Evolutionary conservation across 2,888 invertebrate species (phyloP), one percentile per base, ranked within the genome.

Genomic region (Cheilosia grossa): DNA sequence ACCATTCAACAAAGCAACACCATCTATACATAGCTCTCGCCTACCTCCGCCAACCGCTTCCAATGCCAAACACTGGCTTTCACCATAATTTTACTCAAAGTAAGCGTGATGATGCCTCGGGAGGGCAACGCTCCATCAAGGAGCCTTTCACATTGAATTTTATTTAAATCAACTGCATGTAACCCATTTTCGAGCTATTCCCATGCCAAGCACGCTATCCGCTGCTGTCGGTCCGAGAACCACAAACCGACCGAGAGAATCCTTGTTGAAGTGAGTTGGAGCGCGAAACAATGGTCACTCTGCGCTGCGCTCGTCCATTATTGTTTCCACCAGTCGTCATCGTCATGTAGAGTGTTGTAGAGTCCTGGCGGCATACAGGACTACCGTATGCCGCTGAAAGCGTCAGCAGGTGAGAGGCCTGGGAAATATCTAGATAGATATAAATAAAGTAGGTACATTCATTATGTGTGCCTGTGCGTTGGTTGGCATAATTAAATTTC

Each of bases 241-340:
- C 33, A 42, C 30, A 51, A 33, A 17, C 54, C 67, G 30, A 59
- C 72, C 72, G 40, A 30, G 59, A 53, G 74, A 58, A 83, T 79
- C 59, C 74, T 83, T 83, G 79, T 79, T 79, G 74, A 83, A 83
- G 70, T 83, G 79, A 83, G 79, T 69, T 80, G 58, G 69, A 78
- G 69, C 66, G 75, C 66, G 59, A 53, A 83, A 83, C 83, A 83
- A 83, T 83, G 83, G 83, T 80, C 80, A 79, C 59, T 79, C 74
- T 17, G 47, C 6, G 4, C 24, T 42, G 82, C 47, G 53, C 63
- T 59, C 83, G 74, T 83, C 49, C 74, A 54, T 83, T 70, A 83
- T 83, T 83, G 83, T 83, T 83, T 79, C 83, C 80, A 80, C 83
- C 80, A 80, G 74, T 83, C 82, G 79, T 83, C 73, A 79, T 83